Conservation (phyloP, 2,113 vertebrate genomes). For the Carassius carassius region DNA sequence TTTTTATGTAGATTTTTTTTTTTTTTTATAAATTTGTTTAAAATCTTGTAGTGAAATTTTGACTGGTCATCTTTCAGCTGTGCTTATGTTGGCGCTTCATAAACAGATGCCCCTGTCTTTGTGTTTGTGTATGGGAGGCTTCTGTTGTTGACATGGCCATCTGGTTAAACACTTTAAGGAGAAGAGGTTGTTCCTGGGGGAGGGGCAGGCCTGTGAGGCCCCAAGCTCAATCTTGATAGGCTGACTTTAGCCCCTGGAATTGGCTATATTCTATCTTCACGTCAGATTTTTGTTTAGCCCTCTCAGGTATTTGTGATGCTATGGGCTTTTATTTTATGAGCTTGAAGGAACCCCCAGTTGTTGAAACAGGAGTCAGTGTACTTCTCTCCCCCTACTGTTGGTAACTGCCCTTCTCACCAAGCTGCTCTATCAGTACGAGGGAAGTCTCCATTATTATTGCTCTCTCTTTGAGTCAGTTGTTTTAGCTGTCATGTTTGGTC, state of each 20-base stretch:
- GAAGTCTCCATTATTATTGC: background rate
- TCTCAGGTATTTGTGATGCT: background rate
- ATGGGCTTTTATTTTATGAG: background rate
- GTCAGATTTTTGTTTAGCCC: background rate
- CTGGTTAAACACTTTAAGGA: constrained; percentile 56
- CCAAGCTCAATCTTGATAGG: constrained; percentile 23
- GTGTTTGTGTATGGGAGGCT: constrained; percentile 48
- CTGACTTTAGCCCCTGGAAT: constrained; percentile 29
- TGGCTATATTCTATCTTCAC: constrained; percentile 12
- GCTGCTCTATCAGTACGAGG: no score
- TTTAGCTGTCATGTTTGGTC: background rate
- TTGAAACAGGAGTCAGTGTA: background rate
- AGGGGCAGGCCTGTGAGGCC: constrained; percentile 3
- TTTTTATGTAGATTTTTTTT: no score
- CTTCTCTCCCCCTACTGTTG: background rate
- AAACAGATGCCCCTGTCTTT: constrained; percentile 36
- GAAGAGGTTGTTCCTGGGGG: constrained; percentile 33
- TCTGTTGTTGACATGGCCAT: constrained; percentile 52
- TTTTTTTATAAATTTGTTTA: background rate
- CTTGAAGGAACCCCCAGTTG: background rate
- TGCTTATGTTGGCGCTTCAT: constrained; percentile 35
- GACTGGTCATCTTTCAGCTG: constrained; percentile 30
- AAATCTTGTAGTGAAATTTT: background rate
- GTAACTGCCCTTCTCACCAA: background rate
- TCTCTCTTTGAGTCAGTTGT: background rate